Base-by-base conservation (phyloP, 2,113 vertebrate genomes). In the Nasalis larvatus region DNA sequence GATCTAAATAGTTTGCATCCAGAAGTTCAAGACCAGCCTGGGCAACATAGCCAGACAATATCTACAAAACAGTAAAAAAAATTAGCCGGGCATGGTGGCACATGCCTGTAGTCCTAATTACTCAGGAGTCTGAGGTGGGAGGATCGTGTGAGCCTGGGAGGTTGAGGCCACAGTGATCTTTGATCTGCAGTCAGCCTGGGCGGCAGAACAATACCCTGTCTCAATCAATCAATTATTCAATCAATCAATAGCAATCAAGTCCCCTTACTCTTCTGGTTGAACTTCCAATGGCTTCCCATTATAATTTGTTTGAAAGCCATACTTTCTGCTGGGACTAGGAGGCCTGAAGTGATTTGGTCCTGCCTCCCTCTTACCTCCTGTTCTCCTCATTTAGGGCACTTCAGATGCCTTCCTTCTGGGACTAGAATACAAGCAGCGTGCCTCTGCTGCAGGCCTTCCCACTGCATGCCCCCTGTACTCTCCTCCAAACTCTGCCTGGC, bases 331-430 rank as follows among this genome's bases (percentile, higher is more conserved):
- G 2, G 11, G 56, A 8, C 74, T 52, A 11, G 10, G 3, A 47
- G 30, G 49, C 42, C 73, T 66, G 11, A 1, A 13, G 66, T 8
- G 54, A 21, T 74, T 52, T 60, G 21, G 7, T 3, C 40, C 40
- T 6, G 0, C 47, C 23, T 3, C 16, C 42, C 54, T 4, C 8
- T 11, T 8, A 1, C n/a, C 56, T 37, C 8, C 6, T 13, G 13
- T 47, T 35, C 52, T 56, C 21, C 35, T 37, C 18, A 60, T 60
- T 82, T 21, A 10, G 21, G 83, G 4, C 25, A 12, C 8, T 25
- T 18, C 42, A 30, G 27, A 16, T 2, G 18, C 40, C 18, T 52
- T 40, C 76, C 40, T 27, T 52, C 63, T 82, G 35, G 60, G 37
- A 54, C 47, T n/a, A 27, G 52, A 52, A 23, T 8, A 8, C 10